These are phyloP conservation scores for Ephestia elutella DNA, from an alignment of 1,140 invertebrate species.

Conservation along the genomic window DNA sequence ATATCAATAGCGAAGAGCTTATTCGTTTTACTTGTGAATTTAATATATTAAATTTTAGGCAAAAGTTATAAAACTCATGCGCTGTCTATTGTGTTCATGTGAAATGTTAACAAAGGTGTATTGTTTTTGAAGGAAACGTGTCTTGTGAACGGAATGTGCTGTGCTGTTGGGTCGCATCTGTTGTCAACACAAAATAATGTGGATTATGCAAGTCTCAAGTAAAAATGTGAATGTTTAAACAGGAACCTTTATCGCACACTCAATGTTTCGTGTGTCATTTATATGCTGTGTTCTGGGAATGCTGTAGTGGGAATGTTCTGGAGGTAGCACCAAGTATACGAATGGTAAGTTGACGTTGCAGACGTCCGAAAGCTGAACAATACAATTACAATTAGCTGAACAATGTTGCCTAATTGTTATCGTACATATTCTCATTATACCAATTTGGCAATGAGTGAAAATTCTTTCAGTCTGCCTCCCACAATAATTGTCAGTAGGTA, in stretches of 20 bases:
- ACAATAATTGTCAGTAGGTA: too few relatives aligned
- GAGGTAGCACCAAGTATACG: conserved; percentile 13
- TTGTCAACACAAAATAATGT: conserved; percentile 67
- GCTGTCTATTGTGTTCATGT: conserved; percentile 30
- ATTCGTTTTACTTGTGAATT: conserved; percentile 65
- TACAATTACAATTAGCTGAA: not conserved
- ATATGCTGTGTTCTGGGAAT: conserved; percentile 7
- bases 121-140: conserved; percentile 27
- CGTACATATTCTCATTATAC: not conserved
- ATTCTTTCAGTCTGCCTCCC: too few relatives aligned
- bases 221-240: conserved; percentile 59
- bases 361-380: not conserved
- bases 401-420: not conserved
- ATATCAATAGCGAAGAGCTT: conserved; percentile 41
- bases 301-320: conserved; percentile 17
- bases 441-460: too few relatives aligned
- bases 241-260: conserved; percentile 42
- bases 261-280: conserved; percentile 9
- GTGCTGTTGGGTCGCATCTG: conserved; percentile 57
- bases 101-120: conserved; percentile 43
- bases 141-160: conserved; percentile 36
- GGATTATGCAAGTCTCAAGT: conserved; percentile 69
- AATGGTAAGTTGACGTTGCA: conserved; percentile 13
- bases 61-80: conserved; percentile 33
- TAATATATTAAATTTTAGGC: conserved; percentile 56